Conservation (phyloP, 2,797 vertebrate species). For the Myoxocephalus aenaeus region DNA sequence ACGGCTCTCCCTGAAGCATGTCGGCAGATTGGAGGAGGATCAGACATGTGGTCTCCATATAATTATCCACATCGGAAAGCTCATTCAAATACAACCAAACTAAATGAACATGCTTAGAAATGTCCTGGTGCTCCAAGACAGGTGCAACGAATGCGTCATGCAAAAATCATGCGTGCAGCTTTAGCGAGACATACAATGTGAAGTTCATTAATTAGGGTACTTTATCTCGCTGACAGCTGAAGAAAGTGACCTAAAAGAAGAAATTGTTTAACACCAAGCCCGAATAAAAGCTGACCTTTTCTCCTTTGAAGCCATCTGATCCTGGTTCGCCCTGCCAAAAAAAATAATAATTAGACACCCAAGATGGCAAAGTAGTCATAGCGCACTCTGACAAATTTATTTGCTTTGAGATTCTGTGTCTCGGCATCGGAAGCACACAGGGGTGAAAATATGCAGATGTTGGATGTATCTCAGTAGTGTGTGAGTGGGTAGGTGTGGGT, state of each 20-base stretch:
- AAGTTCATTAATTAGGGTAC: neutral
- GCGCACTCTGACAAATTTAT: constrained; percentile 6
- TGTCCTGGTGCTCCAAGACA: neutral
- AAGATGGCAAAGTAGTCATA: constrained; percentile 35
- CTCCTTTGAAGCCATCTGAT: constrained; percentile 73
- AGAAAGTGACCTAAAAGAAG: constrained; percentile 5
- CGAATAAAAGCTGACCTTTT: constrained; percentile 71
- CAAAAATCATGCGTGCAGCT: neutral
- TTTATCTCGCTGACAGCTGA: neutral
- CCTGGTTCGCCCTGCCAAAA: constrained; percentile 73
- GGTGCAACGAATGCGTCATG: too few relatives aligned
- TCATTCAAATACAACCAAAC: constrained; percentile 1
- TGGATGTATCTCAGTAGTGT: neutral
- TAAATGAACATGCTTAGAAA: neutral
- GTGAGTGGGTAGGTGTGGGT: constrained; percentile 4
- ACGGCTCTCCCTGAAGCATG: constrained; percentile 88
- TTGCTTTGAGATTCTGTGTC: constrained; percentile 10
- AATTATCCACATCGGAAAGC: neutral
- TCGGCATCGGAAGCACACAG: constrained; percentile 8
- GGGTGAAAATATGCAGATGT: constrained; percentile 30
- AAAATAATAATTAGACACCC: constrained; percentile 46
- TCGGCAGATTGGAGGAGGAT: constrained; percentile 1
- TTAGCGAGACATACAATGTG: neutral
- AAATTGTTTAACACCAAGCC: constrained; percentile 18
- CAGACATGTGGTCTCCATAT: neutral